These are phyloP conservation scores for Drosophila pachea DNA, from an alignment of 1,140 invertebrate genomes.

Conservation along the genomic window DNA sequence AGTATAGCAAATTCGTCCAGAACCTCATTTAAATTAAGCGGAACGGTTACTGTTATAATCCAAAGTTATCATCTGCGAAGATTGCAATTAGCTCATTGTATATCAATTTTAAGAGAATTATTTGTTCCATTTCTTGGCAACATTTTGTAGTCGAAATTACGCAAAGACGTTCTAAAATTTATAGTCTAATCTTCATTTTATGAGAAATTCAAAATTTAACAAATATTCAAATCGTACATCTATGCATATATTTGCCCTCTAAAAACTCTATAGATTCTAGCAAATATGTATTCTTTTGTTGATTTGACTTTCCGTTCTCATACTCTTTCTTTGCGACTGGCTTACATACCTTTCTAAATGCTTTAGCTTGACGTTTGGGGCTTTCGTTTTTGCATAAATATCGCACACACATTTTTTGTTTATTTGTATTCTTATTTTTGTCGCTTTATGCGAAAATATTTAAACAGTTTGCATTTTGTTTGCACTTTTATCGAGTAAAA, in stretches of 20 bases:
- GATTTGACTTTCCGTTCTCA: conserved; percentile 15
- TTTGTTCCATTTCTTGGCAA: no score
- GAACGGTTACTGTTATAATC: no score
- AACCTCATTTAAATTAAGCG: no score
- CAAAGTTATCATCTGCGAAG: no score
- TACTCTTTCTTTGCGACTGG: not conserved
- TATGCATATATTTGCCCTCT: no score
- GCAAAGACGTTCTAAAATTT: no score
- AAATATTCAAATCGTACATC: no score
- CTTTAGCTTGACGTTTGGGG: conserved; percentile 39
- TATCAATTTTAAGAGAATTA: no score
- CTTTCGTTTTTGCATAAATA: conserved; percentile 63
- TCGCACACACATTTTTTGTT: conserved; percentile 42
- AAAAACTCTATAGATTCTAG: not conserved
- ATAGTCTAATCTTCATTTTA: no score
- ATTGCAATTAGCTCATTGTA: no score
- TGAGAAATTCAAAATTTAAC: no score
- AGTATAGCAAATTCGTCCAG: not conserved
- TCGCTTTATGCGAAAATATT: conserved; percentile 54
- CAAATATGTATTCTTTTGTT: not conserved
- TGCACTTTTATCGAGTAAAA: conserved; percentile 26
- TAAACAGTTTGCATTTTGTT: conserved; percentile 70
- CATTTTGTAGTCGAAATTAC: no score
- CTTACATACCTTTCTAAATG: conserved; percentile 55
- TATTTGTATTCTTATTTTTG: conserved; percentile 27